phyloP scores from a whole-genome alignment of 2,888 invertebrate species.

The Mythimna impura region DNA sequence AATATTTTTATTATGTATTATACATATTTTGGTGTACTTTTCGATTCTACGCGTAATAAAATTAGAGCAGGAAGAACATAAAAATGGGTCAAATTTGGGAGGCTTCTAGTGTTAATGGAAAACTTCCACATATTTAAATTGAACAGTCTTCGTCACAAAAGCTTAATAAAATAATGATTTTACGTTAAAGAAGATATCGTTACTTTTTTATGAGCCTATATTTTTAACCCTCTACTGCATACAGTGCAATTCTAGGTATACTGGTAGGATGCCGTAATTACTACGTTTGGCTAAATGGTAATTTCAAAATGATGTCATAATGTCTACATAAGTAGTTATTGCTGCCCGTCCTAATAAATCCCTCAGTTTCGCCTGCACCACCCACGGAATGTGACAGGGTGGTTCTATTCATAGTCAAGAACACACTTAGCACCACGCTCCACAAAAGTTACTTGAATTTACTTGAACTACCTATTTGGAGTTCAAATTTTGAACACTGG shows the following conservation, averaged over 20 bases:
- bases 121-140: not conserved
- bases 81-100: too few species aligned
- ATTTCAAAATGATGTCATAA: constrained; percentile 53
- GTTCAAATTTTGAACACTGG: constrained; percentile 3
- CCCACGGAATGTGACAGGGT: constrained; percentile 59
- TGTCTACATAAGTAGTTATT: constrained; percentile 40
- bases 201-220: not conserved
- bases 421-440: constrained; percentile 12
- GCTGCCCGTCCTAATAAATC: constrained; percentile 58
- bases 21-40: too few species aligned
- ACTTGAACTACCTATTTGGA: constrained; percentile 10
- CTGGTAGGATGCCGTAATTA: constrained; percentile 42
- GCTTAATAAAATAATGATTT: not conserved
- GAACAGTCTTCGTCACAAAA: not conserved
- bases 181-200: not conserved
- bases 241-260: constrained; percentile 7
- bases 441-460: constrained; percentile 10
- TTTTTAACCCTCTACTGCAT: constrained; percentile 28
- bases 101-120: not conserved
- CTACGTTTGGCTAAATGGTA: constrained; percentile 47
- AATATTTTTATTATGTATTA: too few species aligned
- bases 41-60: too few species aligned
- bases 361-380: constrained; percentile 57
- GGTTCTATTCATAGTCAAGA: constrained; percentile 55
- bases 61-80: too few species aligned